Evolutionary conservation across 2,888 invertebrate genomes (phyloP).

Genomic region (Tineola bisselliella): DNA sequence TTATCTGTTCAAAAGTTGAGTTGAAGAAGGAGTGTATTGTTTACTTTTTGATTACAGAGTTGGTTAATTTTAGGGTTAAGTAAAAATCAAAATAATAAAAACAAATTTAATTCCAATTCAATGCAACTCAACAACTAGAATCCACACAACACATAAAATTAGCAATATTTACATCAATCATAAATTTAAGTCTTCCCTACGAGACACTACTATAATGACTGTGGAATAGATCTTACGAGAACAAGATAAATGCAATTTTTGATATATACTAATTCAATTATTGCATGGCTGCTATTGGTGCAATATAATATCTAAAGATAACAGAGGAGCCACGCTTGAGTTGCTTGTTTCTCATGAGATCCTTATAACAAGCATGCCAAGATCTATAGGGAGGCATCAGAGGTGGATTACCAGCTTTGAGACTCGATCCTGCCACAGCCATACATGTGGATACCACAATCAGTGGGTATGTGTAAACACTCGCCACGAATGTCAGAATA

Average conservation of each 20-base stretch:
- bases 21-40: too few species aligned
- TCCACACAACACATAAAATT: constrained; percentile 49
- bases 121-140: constrained; percentile 46
- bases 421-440: constrained; percentile 82
- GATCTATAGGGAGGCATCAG: constrained; percentile 82
- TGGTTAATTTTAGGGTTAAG: background rate
- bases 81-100: background rate
- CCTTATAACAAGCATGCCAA: constrained; percentile 88
- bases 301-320: constrained; percentile 76
- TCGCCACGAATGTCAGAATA: constrained; percentile 75
- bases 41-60: too few species aligned
- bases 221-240: constrained; percentile 56
- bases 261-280: constrained; percentile 20
- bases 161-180: constrained; percentile 36
- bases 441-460: constrained; percentile 92
- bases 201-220: constrained; percentile 50
- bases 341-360: constrained; percentile 77
- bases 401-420: constrained; percentile 85
- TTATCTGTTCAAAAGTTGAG: too few species aligned
- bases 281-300: constrained; percentile 53
- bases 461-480: constrained; percentile 91
- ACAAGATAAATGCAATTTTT: constrained; percentile 42
- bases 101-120: background rate
- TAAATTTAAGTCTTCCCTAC: constrained; percentile 17
- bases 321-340: constrained; percentile 88